A percentile compares a stretch with the other conserved stretches of the same genome.
Evolutionary conservation across 1,140 invertebrate species (phyloP).

Genomic region (Antheraea pernyi): DNA sequence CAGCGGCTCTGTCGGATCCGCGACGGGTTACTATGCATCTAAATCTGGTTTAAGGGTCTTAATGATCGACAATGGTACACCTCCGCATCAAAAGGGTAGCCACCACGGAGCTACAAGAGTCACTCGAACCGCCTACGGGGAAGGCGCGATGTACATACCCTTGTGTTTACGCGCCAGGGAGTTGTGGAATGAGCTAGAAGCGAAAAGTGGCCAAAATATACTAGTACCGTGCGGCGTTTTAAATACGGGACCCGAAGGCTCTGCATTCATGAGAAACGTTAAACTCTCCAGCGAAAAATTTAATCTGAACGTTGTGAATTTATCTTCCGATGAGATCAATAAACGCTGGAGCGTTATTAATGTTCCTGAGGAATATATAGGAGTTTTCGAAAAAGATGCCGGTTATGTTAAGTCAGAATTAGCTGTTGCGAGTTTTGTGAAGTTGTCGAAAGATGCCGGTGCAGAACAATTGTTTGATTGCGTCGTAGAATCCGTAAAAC

Average conservation of each 20-base stretch:
- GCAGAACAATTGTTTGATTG: conserved; percentile 9
- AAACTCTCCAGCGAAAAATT: neutral
- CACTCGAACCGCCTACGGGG: conserved; percentile 2
- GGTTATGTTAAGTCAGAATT: conserved; percentile 1
- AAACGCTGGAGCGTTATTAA: neutral
- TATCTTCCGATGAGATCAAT: conserved; percentile 1
- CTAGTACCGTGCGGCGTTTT: neutral
- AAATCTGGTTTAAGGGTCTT: conserved; percentile 7
- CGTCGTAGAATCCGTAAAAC: neutral
- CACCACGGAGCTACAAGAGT: conserved; percentile 10
- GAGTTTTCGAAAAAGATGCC: neutral
- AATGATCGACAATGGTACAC: conserved; percentile 8
- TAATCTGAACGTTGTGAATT: neutral
- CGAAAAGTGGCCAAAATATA: neutral
- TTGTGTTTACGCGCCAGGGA: conserved; percentile 3
- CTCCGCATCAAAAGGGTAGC: neutral
- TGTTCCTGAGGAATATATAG: neutral
- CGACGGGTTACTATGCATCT: conserved; percentile 10
- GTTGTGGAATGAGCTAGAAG: conserved; percentile 6
- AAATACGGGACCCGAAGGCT: neutral
- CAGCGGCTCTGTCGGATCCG: conserved; percentile 9
- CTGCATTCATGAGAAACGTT: conserved; percentile 4
- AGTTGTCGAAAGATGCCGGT: conserved; percentile 5
- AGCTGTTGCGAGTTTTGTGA: neutral
- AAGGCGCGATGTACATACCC: conserved; percentile 11